Percentiles rank a stretch among this genome's conserved stretches.
These are phyloP conservation scores for Neostethus bicornis DNA, from an alignment of 2,797 vertebrate genomes.

Conservation along the genomic window DNA sequence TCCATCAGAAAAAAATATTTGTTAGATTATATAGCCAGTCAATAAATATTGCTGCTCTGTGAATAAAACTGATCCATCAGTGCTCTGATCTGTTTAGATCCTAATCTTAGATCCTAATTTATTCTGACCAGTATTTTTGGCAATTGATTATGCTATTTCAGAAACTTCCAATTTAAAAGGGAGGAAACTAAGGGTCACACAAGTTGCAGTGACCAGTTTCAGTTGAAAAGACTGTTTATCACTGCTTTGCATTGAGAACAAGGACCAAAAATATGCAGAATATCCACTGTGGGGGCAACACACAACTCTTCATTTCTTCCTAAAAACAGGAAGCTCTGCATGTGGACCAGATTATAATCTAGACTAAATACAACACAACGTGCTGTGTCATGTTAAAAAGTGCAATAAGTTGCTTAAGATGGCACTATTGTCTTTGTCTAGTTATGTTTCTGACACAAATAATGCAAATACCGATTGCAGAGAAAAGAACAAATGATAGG, in stretches of 20 bases:
- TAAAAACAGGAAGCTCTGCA: not conserved
- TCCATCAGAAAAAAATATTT: not conserved
- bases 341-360: not conserved
- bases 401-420: not conserved
- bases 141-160: no score
- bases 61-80: not conserved
- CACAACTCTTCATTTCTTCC: not conserved
- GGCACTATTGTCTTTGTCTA: not conserved
- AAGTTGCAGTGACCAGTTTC: not conserved
- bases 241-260: not conserved
- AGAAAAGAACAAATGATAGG: no score
- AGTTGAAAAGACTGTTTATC: not conserved
- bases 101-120: no score
- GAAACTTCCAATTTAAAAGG: no score
- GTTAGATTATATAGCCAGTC: not conserved
- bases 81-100: not conserved
- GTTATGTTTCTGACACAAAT: not conserved
- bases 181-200: not conserved
- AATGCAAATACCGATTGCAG: not conserved
- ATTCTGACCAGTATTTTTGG: no score
- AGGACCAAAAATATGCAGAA: constrained; percentile 13
- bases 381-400: not conserved
- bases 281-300: not conserved
- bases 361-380: not conserved
- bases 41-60: not conserved